These are phyloP conservation scores for Chloropsis cyanopogon DNA, from an alignment of 2,113 vertebrate species.

Conservation along the genomic window DNA sequence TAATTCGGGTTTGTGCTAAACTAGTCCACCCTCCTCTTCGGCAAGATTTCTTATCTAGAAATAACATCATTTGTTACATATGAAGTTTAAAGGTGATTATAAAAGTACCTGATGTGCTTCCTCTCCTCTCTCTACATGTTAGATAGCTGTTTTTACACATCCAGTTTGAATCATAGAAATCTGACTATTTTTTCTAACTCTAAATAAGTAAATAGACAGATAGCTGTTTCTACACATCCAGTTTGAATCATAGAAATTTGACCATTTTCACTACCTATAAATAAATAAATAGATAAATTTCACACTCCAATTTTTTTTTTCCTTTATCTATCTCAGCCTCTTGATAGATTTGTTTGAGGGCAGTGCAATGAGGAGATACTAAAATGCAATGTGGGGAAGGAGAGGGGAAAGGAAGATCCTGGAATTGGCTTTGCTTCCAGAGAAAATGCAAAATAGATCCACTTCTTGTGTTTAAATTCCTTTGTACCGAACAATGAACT, in stretches of 20 bases:
- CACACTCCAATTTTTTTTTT: background rate
- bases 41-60: background rate
- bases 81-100: background rate
- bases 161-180: background rate
- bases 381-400: background rate
- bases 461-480: background rate
- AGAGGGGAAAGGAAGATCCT: background rate
- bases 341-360: background rate
- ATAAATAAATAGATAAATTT: background rate
- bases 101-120: background rate
- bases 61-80: background rate
- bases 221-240: background rate
- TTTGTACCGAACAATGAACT: background rate
- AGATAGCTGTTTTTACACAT: background rate
- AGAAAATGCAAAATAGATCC: background rate
- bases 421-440: background rate
- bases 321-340: background rate
- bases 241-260: background rate
- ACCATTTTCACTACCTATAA: background rate
- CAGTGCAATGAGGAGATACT: background rate
- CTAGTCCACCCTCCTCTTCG: background rate
- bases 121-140: background rate
- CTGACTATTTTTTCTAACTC: background rate
- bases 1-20: background rate
- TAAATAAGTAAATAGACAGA: background rate